Evolutionary conservation across 2,888 invertebrate genomes (phyloP).

Genomic region (Chouioia cunea): DNA sequence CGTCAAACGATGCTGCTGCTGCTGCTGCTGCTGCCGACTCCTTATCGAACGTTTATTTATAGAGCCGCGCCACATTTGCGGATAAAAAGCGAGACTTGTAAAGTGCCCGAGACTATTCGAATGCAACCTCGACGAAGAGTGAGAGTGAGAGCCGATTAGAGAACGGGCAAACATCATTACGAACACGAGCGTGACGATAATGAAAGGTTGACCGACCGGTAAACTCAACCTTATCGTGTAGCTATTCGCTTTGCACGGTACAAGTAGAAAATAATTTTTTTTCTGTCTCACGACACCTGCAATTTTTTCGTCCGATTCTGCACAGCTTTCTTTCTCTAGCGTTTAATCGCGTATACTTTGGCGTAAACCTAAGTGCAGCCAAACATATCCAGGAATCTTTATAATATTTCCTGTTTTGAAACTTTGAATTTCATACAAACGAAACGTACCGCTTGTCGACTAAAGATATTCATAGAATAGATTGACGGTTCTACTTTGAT

Average conservation of each 20-base stretch:
- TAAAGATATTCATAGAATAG: too few relatives aligned
- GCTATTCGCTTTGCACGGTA: background rate
- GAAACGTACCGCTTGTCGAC: too few relatives aligned
- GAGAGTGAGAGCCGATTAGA: slow-evolving; percentile 12
- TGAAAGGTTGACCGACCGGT: slow-evolving; percentile 35
- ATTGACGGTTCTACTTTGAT: too few relatives aligned
- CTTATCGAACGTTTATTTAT: slow-evolving; percentile 54
- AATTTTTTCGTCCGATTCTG: too few relatives aligned
- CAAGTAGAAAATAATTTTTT: slow-evolving; percentile 19
- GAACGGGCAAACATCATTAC: slow-evolving; percentile 13
- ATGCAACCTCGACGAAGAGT: slow-evolving; percentile 29
- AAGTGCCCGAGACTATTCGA: too few relatives aligned
- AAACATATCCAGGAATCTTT: too few relatives aligned
- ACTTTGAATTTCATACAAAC: too few relatives aligned
- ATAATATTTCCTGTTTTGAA: too few relatives aligned
- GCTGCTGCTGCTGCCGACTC: slow-evolving; percentile 13
- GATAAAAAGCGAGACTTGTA: background rate
- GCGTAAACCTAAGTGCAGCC: too few relatives aligned
- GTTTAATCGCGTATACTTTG: too few relatives aligned
- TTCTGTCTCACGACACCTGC: too few relatives aligned
- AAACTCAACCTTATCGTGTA: slow-evolving; percentile 6
- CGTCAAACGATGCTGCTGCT: slow-evolving; percentile 29
- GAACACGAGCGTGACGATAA: slow-evolving; percentile 29
- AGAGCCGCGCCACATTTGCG: slow-evolving; percentile 21
- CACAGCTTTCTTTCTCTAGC: too few relatives aligned